Evolutionary conservation across 1,140 invertebrate species (phyloP).

Genomic region (Atta cephalotes): DNA sequence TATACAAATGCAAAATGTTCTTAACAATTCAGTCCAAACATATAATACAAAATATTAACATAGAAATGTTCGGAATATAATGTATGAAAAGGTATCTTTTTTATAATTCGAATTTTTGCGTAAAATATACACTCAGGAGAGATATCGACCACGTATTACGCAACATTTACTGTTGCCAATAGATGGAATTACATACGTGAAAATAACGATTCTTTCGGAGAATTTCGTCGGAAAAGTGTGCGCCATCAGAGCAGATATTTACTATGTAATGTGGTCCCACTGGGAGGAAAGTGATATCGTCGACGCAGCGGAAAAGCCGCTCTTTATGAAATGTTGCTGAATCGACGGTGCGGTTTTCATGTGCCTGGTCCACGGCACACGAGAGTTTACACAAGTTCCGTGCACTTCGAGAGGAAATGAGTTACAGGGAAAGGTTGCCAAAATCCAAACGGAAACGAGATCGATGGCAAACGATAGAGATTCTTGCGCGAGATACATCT

Average conservation of each 20-base stretch:
- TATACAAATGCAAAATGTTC: background rate
- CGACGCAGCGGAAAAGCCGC: conserved; percentile 62
- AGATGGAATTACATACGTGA: background rate
- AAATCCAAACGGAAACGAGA: conserved; percentile 48
- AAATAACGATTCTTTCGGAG: conserved; percentile 37
- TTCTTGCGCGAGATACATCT: background rate
- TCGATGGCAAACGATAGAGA: conserved; percentile 15
- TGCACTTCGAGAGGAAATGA: conserved; percentile 1
- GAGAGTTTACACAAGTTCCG: conserved; percentile 45
- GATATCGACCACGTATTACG: background rate
- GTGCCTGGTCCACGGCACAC: background rate
- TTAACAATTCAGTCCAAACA: background rate
- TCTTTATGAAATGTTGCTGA: conserved; percentile 64
- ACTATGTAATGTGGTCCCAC: conserved; percentile 17
- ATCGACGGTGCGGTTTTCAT: conserved; percentile 53
- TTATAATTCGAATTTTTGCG: background rate
- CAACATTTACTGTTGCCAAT: background rate
- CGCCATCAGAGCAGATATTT: conserved; percentile 41
- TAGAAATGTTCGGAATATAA: conserved; percentile 2
- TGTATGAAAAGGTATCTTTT: background rate
- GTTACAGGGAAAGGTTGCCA: conserved; percentile 37
- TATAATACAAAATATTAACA: background rate
- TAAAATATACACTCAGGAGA: background rate
- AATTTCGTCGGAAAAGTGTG: background rate
- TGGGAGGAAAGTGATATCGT: conserved; percentile 56